Evolutionary conservation across 2,888 invertebrate genomes (phyloP), one percentile per base, ranked within the genome.

Genomic region (Globia sparganii): DNA sequence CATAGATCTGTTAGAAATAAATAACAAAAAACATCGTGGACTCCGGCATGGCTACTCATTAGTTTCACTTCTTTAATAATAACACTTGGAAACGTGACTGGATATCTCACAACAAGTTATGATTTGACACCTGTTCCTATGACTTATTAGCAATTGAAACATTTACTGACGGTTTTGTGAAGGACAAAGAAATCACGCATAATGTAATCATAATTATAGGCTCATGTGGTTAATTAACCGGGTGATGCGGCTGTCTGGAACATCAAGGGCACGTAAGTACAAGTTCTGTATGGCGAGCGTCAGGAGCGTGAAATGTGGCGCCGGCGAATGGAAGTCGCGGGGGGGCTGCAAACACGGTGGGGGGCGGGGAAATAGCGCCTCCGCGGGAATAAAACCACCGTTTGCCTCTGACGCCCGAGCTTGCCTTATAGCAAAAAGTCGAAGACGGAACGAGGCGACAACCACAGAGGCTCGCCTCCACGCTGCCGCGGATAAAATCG

Each of bases 401-500:
- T 92, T 92, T 93, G 91, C 91, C 91, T 92, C 94, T 93, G 93
- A 94, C 95, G 94, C 94, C 93, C 92, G 95, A 95, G 94, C 94
- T 92, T 91, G 91, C 91, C 89, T 92, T 86, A 91, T 90, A 90
- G 93, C 96, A 96, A 96, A 96, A 96, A 96, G 95, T 95, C 94
- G 92, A 95, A 94, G 95, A 95, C 92, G 92, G 93, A 94, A 94
- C 94, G 95, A 94, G 94, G 95, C 95, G 95, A 96, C 96, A 95
- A 95, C 94, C 95, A 92, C 94, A 86, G 90, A 87, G 94, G 91
- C 94, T 95, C 94, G 94, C 94, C 93, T 95, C 95, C 93, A 92
- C 93, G 92, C 92, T 91, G 94, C 93, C 92, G 91, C 93, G 96
- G 96, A 96, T 96, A 96, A 96, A 96, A 96, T 96, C 96, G 96